Conservation (phyloP, 2,888 invertebrate species). For the Eilema caniola region DNA sequence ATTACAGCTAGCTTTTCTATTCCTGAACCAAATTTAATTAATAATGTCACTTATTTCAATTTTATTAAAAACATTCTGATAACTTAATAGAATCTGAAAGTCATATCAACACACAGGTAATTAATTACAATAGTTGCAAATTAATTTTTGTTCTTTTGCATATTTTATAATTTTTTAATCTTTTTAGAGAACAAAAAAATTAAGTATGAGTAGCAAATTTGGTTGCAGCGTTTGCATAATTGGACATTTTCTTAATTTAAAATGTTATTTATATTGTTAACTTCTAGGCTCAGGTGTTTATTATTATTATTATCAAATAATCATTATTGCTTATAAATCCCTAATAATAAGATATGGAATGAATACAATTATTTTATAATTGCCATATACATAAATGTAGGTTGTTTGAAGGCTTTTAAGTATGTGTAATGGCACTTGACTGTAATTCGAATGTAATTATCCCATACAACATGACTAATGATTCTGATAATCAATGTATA, state of each 20-base stretch:
- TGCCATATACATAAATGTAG: constrained; percentile 6
- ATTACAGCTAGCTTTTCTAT: not conserved
- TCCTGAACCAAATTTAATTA: not conserved
- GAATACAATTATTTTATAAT: constrained; percentile 48
- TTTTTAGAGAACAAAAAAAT: not conserved
- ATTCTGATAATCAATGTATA: constrained; percentile 61
- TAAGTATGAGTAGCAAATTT: too few relatives aligned
- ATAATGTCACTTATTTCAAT: not conserved
- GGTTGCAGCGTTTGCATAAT: constrained; percentile 28
- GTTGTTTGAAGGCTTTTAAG: not conserved
- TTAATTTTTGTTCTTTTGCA: not conserved
- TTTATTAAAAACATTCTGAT: not conserved
- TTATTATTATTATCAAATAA: constrained; percentile 28
- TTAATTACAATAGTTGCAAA: not conserved
- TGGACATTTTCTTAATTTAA: constrained; percentile 52
- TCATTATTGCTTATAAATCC: constrained; percentile 44
- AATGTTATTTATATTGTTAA: constrained; percentile 29
- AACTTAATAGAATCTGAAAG: not conserved
- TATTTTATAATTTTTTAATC: not conserved
- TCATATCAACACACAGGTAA: not conserved
- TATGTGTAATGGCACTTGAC: constrained; percentile 34
- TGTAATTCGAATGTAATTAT: constrained; percentile 40
- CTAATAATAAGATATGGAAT: constrained; percentile 60
- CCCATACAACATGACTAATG: constrained; percentile 60
- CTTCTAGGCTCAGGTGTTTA: constrained; percentile 19